Percentiles rank a stretch among this genome's conserved stretches.
phyloP scores from a whole-genome alignment of 1,140 invertebrate species.

The Fopius arisanus region DNA sequence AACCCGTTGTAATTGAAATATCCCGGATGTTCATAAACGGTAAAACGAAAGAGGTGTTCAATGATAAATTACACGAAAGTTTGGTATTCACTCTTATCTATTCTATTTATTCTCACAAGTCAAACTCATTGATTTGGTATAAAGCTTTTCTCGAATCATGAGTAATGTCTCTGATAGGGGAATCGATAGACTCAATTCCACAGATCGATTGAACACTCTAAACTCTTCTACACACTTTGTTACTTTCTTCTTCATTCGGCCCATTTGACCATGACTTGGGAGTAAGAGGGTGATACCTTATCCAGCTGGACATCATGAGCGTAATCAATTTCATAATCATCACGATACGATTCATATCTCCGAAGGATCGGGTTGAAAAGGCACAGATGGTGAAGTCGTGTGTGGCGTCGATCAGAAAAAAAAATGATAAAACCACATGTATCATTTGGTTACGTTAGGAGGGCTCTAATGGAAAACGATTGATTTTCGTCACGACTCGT shows the following conservation, averaged over 20 bases:
- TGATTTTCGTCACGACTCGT: conserved; percentile 45
- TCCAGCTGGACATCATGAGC: conserved; percentile 30
- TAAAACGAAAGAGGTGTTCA: conserved; percentile 2
- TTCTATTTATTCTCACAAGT: neutral
- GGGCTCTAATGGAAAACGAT: conserved; percentile 43
- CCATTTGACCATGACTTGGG: neutral
- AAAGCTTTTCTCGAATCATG: neutral
- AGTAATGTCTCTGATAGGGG: neutral
- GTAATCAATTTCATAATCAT: conserved; percentile 47
- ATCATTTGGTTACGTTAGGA: neutral
- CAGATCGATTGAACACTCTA: neutral
- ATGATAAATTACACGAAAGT: neutral
- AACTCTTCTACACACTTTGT: neutral
- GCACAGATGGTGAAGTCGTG: conserved; percentile 28
- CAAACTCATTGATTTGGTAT: neutral
- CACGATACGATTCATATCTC: conserved; percentile 38
- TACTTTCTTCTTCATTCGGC: neutral
- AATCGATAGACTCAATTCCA: neutral
- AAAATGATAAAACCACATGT: neutral
- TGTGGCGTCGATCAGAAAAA: neutral
- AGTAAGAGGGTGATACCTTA: conserved; percentile 15
- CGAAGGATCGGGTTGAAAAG: conserved; percentile 19
- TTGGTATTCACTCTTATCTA: neutral
- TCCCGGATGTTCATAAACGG: conserved; percentile 45
- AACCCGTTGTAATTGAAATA: conserved; percentile 51